These are phyloP conservation scores for Myiagra hebetior DNA, from an alignment of 2,113 vertebrate species.

Conservation along the genomic window DNA sequence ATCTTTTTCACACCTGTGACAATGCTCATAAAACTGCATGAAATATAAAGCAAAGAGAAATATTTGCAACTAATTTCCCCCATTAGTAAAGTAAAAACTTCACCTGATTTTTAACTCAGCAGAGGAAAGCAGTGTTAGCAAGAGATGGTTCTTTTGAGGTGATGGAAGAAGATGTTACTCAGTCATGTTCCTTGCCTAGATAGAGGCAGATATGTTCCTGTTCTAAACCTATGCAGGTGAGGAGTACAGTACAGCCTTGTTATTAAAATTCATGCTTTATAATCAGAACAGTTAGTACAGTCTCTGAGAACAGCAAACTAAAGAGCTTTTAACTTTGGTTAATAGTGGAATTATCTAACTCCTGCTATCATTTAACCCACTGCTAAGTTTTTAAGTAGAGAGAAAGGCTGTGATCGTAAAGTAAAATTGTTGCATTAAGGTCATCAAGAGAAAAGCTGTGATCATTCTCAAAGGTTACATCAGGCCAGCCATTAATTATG, in stretches of 20 bases:
- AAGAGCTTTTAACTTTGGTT: neutral
- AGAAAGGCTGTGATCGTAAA: neutral
- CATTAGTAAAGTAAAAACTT: neutral
- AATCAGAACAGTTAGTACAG: neutral
- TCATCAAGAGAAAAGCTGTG: neutral
- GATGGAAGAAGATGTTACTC: neutral
- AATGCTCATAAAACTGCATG: neutral
- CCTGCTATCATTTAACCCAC: neutral
- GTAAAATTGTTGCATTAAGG: neutral
- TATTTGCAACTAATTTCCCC: neutral
- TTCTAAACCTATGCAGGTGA: neutral
- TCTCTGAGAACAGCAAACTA: neutral
- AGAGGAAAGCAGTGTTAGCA: neutral
- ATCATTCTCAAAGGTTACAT: neutral
- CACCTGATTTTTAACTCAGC: neutral
- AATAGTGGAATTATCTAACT: neutral
- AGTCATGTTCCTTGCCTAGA: neutral
- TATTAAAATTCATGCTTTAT: constrained; percentile 36
- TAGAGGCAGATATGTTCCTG: neutral
- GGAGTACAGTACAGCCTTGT: neutral
- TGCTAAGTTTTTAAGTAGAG: neutral
- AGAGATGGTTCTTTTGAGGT: neutral
- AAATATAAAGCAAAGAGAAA: neutral
- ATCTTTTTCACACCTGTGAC: neutral
- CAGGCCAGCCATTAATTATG: constrained; percentile 15